A percentile compares a stretch with the other conserved stretches of the same genome.
Conservation (phyloP, 2,113 vertebrate species). For the Grantiella picta region DNA sequence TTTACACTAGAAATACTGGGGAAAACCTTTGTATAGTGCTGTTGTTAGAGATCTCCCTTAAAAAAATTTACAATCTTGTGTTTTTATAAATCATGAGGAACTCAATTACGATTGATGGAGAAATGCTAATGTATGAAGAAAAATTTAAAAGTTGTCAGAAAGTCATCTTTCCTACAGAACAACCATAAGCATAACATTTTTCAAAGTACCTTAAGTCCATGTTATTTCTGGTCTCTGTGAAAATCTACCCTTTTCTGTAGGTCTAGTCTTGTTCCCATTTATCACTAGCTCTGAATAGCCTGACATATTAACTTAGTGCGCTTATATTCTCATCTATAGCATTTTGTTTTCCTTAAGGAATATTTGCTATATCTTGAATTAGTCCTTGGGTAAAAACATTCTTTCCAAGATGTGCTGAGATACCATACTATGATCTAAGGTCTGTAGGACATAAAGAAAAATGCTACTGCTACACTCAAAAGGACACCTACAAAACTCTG, state of each 20-base stretch:
- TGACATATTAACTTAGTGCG: not conserved
- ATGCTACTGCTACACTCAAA: not conserved
- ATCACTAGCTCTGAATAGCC: not conserved
- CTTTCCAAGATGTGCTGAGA: not conserved
- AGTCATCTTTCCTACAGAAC: not conserved
- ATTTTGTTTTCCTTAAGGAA: not conserved
- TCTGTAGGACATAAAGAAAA: not conserved
- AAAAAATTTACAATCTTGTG: not conserved
- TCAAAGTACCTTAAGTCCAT: not conserved
- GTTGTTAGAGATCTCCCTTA: not conserved
- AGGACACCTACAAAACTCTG: not conserved
- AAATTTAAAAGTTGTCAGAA: not conserved
- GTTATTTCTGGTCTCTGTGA: not conserved
- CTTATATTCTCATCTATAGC: not conserved
- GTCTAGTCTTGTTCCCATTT: not conserved
- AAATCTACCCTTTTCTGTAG: not conserved
- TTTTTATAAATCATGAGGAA: not conserved
- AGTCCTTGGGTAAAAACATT: not conserved
- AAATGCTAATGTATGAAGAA: not conserved
- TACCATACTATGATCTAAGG: not conserved
- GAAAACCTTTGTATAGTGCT: not conserved
- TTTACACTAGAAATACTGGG: not conserved
- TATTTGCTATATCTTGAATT: not conserved
- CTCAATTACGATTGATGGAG: not conserved
- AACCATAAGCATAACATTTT: not conserved